Base-by-base conservation (phyloP, 2,888 invertebrate genomes). In the Drosophila yooni region DNA sequence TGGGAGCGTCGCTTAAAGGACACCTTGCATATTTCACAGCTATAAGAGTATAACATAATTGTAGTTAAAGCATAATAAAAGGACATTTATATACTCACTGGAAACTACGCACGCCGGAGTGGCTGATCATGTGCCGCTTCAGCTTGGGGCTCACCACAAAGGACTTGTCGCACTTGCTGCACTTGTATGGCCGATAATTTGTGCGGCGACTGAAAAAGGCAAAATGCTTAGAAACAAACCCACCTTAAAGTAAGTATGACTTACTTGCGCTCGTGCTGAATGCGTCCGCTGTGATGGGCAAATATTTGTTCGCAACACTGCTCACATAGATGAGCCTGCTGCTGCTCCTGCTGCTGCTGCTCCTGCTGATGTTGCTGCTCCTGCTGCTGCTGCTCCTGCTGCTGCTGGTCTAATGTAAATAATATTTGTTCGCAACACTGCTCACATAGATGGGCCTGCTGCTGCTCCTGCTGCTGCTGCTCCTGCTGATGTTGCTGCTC, bases 231-330 rank as follows among this genome's bases (percentile, higher is more conserved):
- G 15, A 36, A 18, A 50, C 2, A 2, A 34, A 27, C 11, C 11
- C 27, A n/a, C 7, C 1, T 54, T 27, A 10, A 27, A 18, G 3
- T 21, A 29, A 31, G 13, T 29, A 5, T 6, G 18, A 63, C 76
- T 48, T 33, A 85, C 85, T 78, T 86, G 29, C 85, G 89, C 15
- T 85, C 85, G 29, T 85, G 85, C 48, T 88, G 87, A n/a, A 86
- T 76, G 8, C 85, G 87, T 10, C 86, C 85, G 50, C 81, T 86
- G 64, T 78, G 72, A 58, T 90, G 85, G 51, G 72, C 84, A 21
- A 90, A 87, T 8, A 79, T 70, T 52, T 72, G 76, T 0, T 80
- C 76, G 25, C 91, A 87, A 62, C 72, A 90, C 3, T 82, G 72
- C 21, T 74, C 64, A 21, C 76, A 78, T 3, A 69, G 57, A 52